These are phyloP conservation scores for Dascillus cervinus DNA, from an alignment of 2,888 invertebrate species.

Conservation along the genomic window DNA sequence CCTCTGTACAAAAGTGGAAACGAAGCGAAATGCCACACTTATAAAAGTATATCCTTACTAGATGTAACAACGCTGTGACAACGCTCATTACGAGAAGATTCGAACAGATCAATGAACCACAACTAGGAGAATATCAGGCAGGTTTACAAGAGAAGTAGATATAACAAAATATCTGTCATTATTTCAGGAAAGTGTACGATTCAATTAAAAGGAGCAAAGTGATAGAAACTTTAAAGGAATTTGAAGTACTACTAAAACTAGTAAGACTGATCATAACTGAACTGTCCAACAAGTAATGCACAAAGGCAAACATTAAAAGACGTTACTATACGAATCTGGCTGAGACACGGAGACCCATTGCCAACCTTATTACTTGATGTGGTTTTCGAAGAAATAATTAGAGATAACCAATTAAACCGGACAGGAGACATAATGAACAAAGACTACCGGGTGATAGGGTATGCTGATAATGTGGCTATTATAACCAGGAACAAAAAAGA, in stretches of 20 bases:
- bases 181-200: constrained; percentile 2
- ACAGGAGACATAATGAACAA: too few relatives aligned
- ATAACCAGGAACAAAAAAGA: constrained; percentile 4
- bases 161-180: constrained; percentile 1
- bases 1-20: constrained; percentile 3
- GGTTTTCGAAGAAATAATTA: constrained; percentile 1
- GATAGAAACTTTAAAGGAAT: too few relatives aligned
- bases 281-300: constrained; percentile 1
- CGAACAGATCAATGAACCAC: neutral
- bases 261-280: constrained; percentile 1
- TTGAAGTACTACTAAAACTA: too few relatives aligned
- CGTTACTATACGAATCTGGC: neutral
- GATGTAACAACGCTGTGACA: constrained; percentile 1
- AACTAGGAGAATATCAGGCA: constrained; percentile 3
- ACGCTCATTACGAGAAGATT: constrained; percentile 1
- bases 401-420: neutral
- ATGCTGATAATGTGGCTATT: constrained; percentile 2
- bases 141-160: constrained; percentile 3
- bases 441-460: neutral
- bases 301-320: neutral
- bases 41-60: constrained; percentile 4
- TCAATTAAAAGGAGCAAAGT: too few relatives aligned
- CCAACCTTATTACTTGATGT: too few relatives aligned
- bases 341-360: constrained; percentile 2
- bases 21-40: constrained; percentile 1